Evolutionary conservation across 2,888 invertebrate species (phyloP), one percentile per base, ranked within the genome.

Genomic region (Ypsolopha scabrella): DNA sequence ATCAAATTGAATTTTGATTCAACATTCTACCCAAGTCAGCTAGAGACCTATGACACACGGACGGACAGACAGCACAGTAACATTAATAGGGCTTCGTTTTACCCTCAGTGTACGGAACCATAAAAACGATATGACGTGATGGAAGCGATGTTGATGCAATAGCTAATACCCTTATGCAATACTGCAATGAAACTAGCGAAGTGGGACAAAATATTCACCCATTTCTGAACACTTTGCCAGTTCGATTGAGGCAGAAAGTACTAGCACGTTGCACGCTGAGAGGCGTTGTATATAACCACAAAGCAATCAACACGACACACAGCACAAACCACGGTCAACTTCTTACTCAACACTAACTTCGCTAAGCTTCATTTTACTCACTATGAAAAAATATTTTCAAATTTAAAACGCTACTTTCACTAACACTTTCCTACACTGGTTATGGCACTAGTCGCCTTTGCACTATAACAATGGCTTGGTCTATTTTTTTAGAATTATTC

Each of bases 251-350:
- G 14, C 7, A 41, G 8, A n/a, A 11, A 34, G 41, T 43, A 39
- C 47, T 10, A 50, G 50, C 50, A 50, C 47, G 41, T 48, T 50
- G 50, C 50, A 50, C 50, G 50, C 33, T 37, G 14, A 49, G n/a
- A 34, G 43, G 39, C 43, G 13, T 33, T 48, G 48, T 48, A 48
- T n/a, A 48, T 48, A 48, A 11, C 34, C 13, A 36, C 8, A 33
- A 10, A 45, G 37, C 36, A 37, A 11, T 37, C 14, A 24, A 47
- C 37, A 47, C 35, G n/a, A 47, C 11, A 47, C 7, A 37, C 47
- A 13, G n/a, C 11, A 45, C 24, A 34, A n/a, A 24, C 24, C 24
- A 45, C n/a, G 45, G 33, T 45, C 45, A 10, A 34, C 34, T 24
- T 45, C 45, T 34, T 14, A 33, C 9, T 7, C 14, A 47, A 36